Percentiles rank a stretch among this genome's conserved stretches.
phyloP scores from a whole-genome alignment of 2,797 vertebrate genomes.

The Halcyon smyrnensis region DNA sequence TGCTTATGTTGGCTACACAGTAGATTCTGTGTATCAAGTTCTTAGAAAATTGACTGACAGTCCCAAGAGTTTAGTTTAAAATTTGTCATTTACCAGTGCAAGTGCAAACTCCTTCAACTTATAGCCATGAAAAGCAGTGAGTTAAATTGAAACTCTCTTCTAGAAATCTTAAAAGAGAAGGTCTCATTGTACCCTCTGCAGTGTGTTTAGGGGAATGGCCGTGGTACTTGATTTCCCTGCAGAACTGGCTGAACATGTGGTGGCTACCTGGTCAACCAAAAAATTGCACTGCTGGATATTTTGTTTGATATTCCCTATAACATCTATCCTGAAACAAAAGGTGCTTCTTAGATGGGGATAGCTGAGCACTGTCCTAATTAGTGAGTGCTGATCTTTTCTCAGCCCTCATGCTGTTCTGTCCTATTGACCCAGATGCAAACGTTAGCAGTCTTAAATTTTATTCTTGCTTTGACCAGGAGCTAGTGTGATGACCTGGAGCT shows the following conservation, averaged over 20 bases:
- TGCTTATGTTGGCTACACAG: fast-evolving
- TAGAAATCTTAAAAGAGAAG: not conserved
- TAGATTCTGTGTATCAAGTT: fast-evolving
- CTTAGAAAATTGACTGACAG: not conserved
- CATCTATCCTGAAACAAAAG: not conserved
- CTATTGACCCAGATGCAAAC: not conserved
- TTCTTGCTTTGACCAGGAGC: not conserved
- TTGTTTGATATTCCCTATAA: not conserved
- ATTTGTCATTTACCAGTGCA: not conserved
- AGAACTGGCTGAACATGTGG: not conserved
- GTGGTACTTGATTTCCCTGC: not conserved
- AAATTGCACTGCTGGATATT: not conserved
- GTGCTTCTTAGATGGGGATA: not conserved
- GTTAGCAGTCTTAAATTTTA: not conserved
- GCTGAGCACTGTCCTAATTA: not conserved
- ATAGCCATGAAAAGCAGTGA: not conserved
- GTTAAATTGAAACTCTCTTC: not conserved
- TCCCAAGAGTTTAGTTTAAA: fast-evolving
- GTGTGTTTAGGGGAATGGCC: not conserved
- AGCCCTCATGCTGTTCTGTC: not conserved
- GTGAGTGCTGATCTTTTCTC: not conserved
- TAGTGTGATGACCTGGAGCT: not conserved
- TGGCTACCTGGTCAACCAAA: not conserved
- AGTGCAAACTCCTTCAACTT: not conserved
- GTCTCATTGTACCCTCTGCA: not conserved